These are phyloP conservation scores for Tipula lateralis DNA, from an alignment of 2,888 invertebrate species.

Conservation along the genomic window DNA sequence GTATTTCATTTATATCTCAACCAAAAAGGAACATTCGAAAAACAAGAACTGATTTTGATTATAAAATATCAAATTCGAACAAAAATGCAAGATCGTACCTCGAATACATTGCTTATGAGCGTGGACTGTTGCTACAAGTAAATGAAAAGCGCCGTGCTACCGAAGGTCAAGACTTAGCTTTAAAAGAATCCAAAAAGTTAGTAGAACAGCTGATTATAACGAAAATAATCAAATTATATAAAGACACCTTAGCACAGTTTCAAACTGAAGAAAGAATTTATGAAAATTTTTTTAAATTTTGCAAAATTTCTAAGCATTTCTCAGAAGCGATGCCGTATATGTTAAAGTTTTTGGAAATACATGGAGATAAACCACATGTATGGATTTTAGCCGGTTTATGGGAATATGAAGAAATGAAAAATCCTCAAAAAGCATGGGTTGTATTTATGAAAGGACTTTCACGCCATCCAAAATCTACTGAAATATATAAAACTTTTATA, in stretches of 20 bases:
- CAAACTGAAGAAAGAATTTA: not conserved
- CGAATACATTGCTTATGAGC: not conserved
- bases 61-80: not conserved
- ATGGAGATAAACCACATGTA: not conserved
- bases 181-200: not conserved
- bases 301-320: not conserved
- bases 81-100: not conserved
- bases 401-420: not conserved
- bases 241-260: not conserved
- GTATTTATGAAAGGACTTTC: not conserved
- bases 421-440: not conserved
- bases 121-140: not conserved
- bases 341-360: not conserved
- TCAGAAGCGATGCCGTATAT: not conserved
- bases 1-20: too few species aligned
- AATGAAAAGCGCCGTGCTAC: not conserved
- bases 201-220: not conserved
- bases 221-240: not conserved
- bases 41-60: not conserved
- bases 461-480: not conserved
- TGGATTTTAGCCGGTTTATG: not conserved
- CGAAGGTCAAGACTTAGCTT: not conserved
- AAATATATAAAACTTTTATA: not conserved
- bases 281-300: conserved; percentile 19
- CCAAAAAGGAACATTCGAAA: not conserved